Evolutionary conservation across 2,888 invertebrate genomes (phyloP).

Genomic region (Escarpia spicata): DNA sequence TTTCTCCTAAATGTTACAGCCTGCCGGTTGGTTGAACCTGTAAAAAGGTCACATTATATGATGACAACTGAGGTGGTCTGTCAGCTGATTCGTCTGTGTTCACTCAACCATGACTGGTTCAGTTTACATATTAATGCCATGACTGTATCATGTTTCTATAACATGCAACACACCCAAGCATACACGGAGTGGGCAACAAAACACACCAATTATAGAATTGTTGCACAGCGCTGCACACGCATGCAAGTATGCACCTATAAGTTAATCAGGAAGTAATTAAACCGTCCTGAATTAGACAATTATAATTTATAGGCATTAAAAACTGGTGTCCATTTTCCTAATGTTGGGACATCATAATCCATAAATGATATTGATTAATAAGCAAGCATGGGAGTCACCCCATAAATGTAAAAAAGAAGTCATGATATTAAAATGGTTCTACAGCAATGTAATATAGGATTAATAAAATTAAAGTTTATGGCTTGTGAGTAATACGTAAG

Average conservation of each 20-base stretch:
- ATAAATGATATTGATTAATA: no score
- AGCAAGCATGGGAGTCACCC: no score
- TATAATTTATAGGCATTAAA: no score
- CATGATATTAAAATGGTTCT: no score
- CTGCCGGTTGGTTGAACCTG: not conserved
- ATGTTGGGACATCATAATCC: no score
- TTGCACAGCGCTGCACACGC: not conserved
- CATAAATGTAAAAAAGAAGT: no score
- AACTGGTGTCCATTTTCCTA: no score
- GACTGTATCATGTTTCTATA: not conserved
- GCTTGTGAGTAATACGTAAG: no score
- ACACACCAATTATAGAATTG: not conserved
- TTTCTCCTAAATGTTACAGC: not conserved
- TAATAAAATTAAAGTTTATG: no score
- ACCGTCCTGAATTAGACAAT: not conserved
- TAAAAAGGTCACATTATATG: not conserved
- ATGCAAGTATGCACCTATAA: not conserved
- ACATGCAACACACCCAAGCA: not conserved
- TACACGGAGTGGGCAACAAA: not conserved
- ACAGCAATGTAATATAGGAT: no score
- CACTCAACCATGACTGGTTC: not conserved
- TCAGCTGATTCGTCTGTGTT: not conserved
- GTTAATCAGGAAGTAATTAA: not conserved
- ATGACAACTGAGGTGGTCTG: not conserved
- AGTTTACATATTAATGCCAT: not conserved